Conservation (phyloP, 2,888 invertebrate species). For the Mellilla xanthometata region DNA sequence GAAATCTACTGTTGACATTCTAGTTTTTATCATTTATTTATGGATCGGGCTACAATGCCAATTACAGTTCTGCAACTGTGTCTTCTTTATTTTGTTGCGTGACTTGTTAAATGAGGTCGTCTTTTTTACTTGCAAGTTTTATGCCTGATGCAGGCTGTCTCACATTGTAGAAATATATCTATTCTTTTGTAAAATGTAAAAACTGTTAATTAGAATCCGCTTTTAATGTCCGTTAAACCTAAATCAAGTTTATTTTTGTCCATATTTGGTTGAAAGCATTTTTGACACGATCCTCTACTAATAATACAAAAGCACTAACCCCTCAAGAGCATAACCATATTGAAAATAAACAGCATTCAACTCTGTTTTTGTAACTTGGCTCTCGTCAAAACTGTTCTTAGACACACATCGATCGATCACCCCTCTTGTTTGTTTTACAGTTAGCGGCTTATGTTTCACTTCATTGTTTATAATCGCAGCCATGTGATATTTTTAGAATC, state of each 20-base stretch:
- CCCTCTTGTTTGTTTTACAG: conserved; percentile 22
- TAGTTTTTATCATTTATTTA: conserved; percentile 16
- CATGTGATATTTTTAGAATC: conserved; percentile 15
- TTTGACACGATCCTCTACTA: too few species aligned
- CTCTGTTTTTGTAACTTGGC: conserved; percentile 23
- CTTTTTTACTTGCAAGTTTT: not conserved
- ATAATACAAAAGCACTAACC: not conserved
- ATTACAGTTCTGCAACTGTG: not conserved
- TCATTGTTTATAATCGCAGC: conserved; percentile 14
- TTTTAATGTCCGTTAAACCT: too few species aligned
- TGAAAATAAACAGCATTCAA: conserved; percentile 29
- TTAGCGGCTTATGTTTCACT: conserved; percentile 20
- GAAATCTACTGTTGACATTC: conserved; percentile 12
- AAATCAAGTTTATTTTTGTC: not conserved
- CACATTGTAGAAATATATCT: too few species aligned
- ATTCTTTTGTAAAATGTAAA: too few species aligned
- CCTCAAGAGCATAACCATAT: conserved; percentile 16
- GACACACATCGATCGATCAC: conserved; percentile 21
- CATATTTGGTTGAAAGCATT: not conserved
- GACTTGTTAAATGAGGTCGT: too few species aligned
- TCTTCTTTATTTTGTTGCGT: conserved; percentile 1
- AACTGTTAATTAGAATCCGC: too few species aligned
- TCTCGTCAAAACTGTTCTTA: conserved; percentile 20
- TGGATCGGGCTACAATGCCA: not conserved
- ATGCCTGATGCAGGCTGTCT: too few species aligned